Evolutionary conservation across 2,113 vertebrate species (phyloP), one percentile per base, ranked within the genome.

Genomic region (Silurus asotus): DNA sequence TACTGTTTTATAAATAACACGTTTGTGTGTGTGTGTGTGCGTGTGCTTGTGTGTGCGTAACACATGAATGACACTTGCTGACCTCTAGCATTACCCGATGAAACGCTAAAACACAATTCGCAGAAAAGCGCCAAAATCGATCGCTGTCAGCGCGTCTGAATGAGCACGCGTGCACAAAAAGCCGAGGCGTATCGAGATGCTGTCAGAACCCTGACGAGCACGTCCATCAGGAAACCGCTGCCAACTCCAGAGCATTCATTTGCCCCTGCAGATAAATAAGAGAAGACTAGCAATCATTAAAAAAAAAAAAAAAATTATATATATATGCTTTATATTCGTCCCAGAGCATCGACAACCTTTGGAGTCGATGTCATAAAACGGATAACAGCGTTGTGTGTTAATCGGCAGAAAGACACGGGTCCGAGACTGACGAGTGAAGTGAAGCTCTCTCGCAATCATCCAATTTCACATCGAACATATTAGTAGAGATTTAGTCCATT

Each of bases 81-180:
- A 83, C 81, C 65, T 17, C 65, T 70, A 69, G 4, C 81, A 37
- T 72, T 72, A 67, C 64, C 53, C 20, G 51, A 69, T 72, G 67
- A 58, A 83, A 70, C 8, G 65, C 25, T 45, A 7, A 23, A 83
- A 72, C 9, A 15, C 28, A 45, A 83, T 72, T 55, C 81, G 14
- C 5, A 48, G 51, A 56, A 56, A 83, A 58, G 49, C 53, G 3
- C 37, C 81, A 45, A 28, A 55, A 65, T 51, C 49, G 51, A 69
- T 70, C 51, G 48, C 17, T 20, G 81, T 53, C 81, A 28, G 62
- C 2, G 81, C 15, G 2, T 10, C 49, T 56, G 58, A 83, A 69
- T 14, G 49, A 82, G n/a, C 80, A 49, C 45, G 5, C 61, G 17
- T 82, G 61, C 37, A 82, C 49, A 82, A 28, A 82, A 49, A 37